phyloP scores from a whole-genome alignment of 2,113 vertebrate species.

The Platysteira castanea region DNA sequence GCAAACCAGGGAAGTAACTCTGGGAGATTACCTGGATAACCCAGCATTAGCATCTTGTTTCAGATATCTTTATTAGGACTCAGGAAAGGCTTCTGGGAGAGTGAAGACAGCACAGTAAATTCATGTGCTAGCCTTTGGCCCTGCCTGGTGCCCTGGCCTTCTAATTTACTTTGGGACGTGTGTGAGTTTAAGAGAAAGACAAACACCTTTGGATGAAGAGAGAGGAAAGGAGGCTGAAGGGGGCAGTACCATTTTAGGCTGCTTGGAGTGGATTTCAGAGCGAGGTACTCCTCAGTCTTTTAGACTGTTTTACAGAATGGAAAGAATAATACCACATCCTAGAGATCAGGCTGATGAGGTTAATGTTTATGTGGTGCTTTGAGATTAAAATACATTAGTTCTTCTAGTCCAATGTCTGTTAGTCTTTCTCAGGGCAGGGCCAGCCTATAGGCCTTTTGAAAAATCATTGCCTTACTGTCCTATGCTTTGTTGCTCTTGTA shows the following conservation, averaged over 20 bases:
- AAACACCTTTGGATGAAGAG: background rate
- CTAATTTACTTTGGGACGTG: background rate
- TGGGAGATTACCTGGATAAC: conserved; percentile 59
- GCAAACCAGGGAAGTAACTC: conserved; percentile 8
- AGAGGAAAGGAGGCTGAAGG: background rate
- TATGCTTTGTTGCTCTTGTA: background rate
- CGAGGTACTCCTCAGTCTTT: background rate
- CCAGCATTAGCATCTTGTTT: conserved; percentile 53
- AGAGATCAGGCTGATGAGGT: background rate
- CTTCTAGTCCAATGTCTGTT: background rate
- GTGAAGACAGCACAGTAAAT: background rate
- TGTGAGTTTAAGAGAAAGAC: background rate
- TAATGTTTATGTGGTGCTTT: background rate
- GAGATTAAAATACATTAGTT: background rate
- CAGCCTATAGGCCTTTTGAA: background rate
- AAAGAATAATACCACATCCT: background rate
- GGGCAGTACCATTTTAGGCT: background rate
- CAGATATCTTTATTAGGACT: conserved; percentile 54
- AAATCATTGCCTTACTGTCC: background rate
- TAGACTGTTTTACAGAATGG: background rate
- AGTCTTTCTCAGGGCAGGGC: background rate
- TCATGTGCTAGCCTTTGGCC: conserved; percentile 22
- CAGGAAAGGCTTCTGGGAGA: background rate
- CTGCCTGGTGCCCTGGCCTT: background rate
- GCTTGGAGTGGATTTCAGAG: background rate